Evolutionary conservation across 2,888 invertebrate genomes (phyloP).

Genomic region (Eupithecia insigniata): DNA sequence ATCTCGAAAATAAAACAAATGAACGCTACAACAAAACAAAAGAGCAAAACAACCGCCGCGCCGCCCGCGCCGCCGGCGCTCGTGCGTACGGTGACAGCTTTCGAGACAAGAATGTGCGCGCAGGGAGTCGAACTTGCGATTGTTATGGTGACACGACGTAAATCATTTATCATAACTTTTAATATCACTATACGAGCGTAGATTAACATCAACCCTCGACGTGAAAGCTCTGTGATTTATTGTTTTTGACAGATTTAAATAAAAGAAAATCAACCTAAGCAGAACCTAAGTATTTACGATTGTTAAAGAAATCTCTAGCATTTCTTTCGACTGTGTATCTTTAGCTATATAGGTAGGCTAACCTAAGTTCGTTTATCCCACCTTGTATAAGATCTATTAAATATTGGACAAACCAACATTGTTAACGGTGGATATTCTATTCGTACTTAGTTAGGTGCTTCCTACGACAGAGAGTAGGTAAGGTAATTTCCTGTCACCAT

Average conservation of each 20-base stretch:
- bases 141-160: neutral
- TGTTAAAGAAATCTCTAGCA: too few species aligned
- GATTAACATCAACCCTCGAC: neutral
- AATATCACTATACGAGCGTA: neutral
- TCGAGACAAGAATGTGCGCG: slow-evolving; percentile 68
- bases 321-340: neutral
- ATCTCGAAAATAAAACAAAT: neutral
- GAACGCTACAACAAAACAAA: slow-evolving; percentile 30
- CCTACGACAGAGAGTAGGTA: neutral
- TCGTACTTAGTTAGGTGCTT: neutral
- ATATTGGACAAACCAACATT: too few species aligned
- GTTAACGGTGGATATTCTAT: neutral
- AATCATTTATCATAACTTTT: neutral
- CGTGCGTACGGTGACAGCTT: slow-evolving; percentile 74
- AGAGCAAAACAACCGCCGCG: neutral
- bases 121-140: slow-evolving; percentile 61
- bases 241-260: neutral
- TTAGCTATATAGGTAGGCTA: neutral
- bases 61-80: slow-evolving; percentile 51
- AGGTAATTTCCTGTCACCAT: neutral
- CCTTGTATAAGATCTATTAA: neutral
- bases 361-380: neutral
- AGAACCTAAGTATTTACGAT: too few species aligned
- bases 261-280: too few species aligned
- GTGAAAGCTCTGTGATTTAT: neutral